Evolutionary conservation across 2,797 vertebrate genomes (phyloP).

Genomic region (Catamblyrhynchus diadema): DNA sequence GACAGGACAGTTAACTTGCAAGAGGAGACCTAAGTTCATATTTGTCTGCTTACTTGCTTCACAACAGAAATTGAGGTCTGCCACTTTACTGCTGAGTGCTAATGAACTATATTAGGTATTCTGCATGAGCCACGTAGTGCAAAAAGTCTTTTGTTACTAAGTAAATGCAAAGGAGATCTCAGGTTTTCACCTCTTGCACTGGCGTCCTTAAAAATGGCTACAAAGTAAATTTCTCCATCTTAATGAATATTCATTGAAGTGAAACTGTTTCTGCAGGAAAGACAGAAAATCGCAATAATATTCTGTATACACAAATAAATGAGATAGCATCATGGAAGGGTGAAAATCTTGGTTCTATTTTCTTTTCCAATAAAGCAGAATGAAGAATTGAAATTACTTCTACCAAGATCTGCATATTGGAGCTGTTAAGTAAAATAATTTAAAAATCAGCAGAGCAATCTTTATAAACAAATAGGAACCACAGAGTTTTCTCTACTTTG

Average conservation of each 20-base stretch:
- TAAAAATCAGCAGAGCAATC: not conserved
- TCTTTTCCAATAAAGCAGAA: not conserved
- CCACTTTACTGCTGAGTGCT: not conserved
- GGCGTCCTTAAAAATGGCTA: not conserved
- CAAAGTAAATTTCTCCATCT: not conserved
- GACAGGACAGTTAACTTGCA: not conserved
- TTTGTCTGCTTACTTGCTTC: not conserved
- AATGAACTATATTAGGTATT: not conserved
- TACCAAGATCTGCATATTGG: not conserved
- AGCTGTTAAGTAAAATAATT: not conserved
- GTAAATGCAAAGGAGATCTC: not conserved
- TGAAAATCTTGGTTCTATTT: not conserved
- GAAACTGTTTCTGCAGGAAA: not conserved
- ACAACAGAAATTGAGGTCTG: slow-evolving; percentile 2
- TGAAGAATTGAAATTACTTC: not conserved
- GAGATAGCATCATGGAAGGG: not conserved
- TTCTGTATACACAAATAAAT: not conserved
- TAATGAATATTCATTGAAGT: not conserved
- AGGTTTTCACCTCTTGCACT: not conserved
- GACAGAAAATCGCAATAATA: not conserved
- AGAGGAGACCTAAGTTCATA: not conserved
- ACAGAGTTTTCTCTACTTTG: not conserved
- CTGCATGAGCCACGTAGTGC: not conserved
- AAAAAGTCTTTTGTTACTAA: not conserved
- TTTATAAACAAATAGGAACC: not conserved